Evolutionary conservation across 2,797 vertebrate genomes (phyloP).

Genomic region (Xyrichtys novacula): DNA sequence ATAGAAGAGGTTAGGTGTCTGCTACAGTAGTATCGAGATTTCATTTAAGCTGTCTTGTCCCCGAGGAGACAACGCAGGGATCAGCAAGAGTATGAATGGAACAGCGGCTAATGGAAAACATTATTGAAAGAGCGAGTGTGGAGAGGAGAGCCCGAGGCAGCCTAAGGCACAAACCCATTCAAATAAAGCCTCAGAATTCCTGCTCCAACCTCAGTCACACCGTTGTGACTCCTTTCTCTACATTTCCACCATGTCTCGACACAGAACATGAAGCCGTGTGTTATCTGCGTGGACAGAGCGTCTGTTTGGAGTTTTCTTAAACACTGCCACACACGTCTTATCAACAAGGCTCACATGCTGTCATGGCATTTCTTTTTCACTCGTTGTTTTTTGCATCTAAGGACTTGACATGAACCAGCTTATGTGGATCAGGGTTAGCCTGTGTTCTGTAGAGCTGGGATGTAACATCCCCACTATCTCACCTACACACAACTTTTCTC

Average conservation of each 20-base stretch:
- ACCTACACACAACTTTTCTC: too few species aligned
- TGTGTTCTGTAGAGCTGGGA: slow-evolving; percentile 17
- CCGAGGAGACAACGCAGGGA: slow-evolving; percentile 33
- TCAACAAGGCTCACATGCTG: slow-evolving; percentile 36
- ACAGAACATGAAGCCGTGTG: slow-evolving; percentile 16
- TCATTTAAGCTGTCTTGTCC: slow-evolving; percentile 52
- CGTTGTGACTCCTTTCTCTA: slow-evolving; percentile 11
- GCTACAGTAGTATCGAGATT: slow-evolving; percentile 50
- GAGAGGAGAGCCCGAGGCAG: slow-evolving; percentile 46
- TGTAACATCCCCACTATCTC: slow-evolving; percentile 37
- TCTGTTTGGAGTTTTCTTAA: slow-evolving; percentile 34
- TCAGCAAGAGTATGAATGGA: slow-evolving; percentile 59
- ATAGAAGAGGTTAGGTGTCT: slow-evolving; percentile 27
- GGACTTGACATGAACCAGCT: not conserved
- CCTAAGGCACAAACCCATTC: slow-evolving; percentile 38
- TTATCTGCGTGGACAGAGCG: slow-evolving; percentile 16
- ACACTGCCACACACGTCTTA: slow-evolving; percentile 33
- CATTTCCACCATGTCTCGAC: slow-evolving; percentile 34
- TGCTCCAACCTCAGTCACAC: slow-evolving; percentile 39
- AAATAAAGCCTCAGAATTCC: slow-evolving; percentile 43
- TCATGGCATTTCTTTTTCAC: slow-evolving; percentile 22
- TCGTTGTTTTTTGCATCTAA: slow-evolving; percentile 12
- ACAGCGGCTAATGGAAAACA: slow-evolving; percentile 70
- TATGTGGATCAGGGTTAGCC: not conserved
- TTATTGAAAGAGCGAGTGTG: slow-evolving; percentile 29